Evolutionary conservation across 2,797 vertebrate species (phyloP), one percentile per base, ranked within the genome.

Genomic region (Bradypodion pumilum): DNA sequence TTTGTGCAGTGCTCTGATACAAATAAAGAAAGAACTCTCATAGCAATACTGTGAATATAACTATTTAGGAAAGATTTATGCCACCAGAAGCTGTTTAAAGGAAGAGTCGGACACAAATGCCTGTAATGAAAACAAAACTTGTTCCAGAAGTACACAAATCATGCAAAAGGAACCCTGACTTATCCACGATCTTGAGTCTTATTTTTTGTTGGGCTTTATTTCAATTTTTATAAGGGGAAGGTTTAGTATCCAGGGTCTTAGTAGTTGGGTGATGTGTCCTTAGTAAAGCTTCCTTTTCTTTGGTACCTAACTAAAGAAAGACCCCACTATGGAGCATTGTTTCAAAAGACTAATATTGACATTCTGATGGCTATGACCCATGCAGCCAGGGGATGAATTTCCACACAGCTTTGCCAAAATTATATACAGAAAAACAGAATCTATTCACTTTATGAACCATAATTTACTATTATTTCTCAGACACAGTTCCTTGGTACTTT

Each of bases 401-500:
- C 65, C n/a, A 16, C 90, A 93, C 87, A 89, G 90, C 86, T 94
- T 81, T 94, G 87, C 78, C 85, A 93, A 92, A 92, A 88, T 85
- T 92, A 93, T 86, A 88, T 85, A 91, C 42, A 92, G 88, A 90
- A 85, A 93, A 89, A 87, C 49, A 46, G 87, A 92, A 84, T 79
- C 90, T 91, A 94, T 94, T 82, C 89, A 93, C 91, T 84, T 94
- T 94, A 93, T 95, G 92, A 94, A 91, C 89, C 16, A 0, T 80
- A 83, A 91, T 93, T 91, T 59, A 89, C 90, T 93, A 84, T 94
- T 93, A 91, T 91, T 93, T 92, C 90, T 94, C 90, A 90, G 93
- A 89, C 86, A 92, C 91, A 92, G 89, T 94, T 89, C 89, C 89
- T 91, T 92, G 92, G 94, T 92, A 93, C 94, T 86, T 91, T 95